Evolutionary conservation across 2,113 vertebrate species (phyloP).

Genomic region (Diphyllodes magnificus): DNA sequence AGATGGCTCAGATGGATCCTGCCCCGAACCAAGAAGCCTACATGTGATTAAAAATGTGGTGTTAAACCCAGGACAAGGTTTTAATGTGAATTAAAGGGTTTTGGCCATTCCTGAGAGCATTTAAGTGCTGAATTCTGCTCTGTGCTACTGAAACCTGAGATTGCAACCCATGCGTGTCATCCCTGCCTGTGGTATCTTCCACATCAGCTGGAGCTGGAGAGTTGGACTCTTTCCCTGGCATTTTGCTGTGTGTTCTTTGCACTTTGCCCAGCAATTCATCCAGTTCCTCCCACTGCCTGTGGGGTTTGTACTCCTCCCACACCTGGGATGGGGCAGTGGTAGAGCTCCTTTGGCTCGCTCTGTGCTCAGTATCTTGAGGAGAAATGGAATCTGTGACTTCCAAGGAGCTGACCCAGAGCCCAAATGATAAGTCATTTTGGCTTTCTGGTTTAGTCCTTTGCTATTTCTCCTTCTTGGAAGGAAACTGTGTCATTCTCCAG

Average conservation of each 20-base stretch:
- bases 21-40: neutral
- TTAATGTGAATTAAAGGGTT: neutral
- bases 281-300: accelerated
- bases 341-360: neutral
- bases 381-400: neutral
- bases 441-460: neutral
- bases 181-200: neutral
- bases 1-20: neutral
- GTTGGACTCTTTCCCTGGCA: constrained; percentile 7
- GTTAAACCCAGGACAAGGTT: neutral
- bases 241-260: neutral
- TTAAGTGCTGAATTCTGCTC: neutral
- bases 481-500: neutral
- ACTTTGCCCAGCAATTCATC: neutral
- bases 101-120: neutral
- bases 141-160: neutral
- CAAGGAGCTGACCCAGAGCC: neutral
- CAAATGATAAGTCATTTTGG: neutral
- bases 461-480: neutral
- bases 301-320: neutral
- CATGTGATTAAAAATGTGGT: accelerated
- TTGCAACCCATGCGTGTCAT: neutral
- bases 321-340: neutral
- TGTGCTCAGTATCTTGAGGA: neutral
- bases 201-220: neutral